phyloP scores from a whole-genome alignment of 2,888 invertebrate species.

The Drosophila silvestris region DNA sequence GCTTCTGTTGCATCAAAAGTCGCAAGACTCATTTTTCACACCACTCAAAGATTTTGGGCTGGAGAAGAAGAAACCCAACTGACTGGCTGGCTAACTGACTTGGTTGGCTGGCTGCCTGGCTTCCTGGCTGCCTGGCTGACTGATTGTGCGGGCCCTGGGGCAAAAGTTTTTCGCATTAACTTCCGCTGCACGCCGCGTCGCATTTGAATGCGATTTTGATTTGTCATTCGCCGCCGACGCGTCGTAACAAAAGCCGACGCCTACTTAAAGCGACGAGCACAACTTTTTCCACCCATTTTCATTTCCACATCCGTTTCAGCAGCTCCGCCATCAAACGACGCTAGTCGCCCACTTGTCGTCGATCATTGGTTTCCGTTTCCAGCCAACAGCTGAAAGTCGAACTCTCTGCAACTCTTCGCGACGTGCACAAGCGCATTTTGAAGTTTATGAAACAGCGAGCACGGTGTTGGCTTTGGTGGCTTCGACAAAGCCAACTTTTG shows the following conservation, averaged over 20 bases:
- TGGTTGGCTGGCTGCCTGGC: conserved; percentile 33
- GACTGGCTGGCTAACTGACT: background rate
- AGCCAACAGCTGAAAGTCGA: conserved; percentile 36
- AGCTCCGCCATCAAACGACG: conserved; percentile 34
- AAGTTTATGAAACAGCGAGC: conserved; percentile 81
- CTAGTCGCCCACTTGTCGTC: conserved; percentile 74
- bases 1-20: conserved; percentile 60
- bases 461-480: conserved; percentile 14
- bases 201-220: conserved; percentile 82
- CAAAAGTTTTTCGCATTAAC: conserved; percentile 80
- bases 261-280: conserved; percentile 65
- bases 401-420: conserved; percentile 53
- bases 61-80: background rate
- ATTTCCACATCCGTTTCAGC: conserved; percentile 60
- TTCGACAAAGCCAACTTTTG: conserved; percentile 66
- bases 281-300: conserved; percentile 55
- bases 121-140: conserved; percentile 67
- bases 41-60: conserved; percentile 35
- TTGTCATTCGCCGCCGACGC: conserved; percentile 75
- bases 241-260: conserved; percentile 76
- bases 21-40: conserved; percentile 77
- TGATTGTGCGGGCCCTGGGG: conserved; percentile 68
- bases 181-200: conserved; percentile 78
- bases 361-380: conserved; percentile 81
- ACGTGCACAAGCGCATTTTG: conserved; percentile 81